phyloP scores from a whole-genome alignment of 2,888 invertebrate species.

The Phlogophora meticulosa region DNA sequence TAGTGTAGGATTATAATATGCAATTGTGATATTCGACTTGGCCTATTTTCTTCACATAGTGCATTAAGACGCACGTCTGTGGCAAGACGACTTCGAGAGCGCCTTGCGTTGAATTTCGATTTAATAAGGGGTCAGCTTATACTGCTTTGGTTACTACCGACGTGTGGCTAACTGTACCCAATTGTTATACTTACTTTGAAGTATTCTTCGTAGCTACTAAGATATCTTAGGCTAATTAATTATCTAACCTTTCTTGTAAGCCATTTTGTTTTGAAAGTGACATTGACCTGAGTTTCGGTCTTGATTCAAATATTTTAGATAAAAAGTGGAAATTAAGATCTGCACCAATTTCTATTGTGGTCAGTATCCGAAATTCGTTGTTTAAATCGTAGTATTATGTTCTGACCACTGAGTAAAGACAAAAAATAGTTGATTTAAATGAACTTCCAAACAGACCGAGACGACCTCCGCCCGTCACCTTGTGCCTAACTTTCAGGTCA shows the following conservation, averaged over 20 bases:
- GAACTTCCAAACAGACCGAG: constrained; percentile 71
- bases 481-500: constrained; percentile 64
- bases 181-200: neutral
- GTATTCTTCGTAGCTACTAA: neutral
- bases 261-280: constrained; percentile 3
- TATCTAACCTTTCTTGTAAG: neutral
- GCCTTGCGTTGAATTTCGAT: no score
- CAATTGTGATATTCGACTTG: constrained; percentile 34
- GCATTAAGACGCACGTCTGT: no score
- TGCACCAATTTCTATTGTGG: constrained; percentile 48
- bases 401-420: constrained; percentile 58
- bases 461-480: constrained; percentile 72
- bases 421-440: constrained; percentile 60
- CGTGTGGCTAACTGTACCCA: neutral
- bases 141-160: no score
- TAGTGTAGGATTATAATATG: constrained; percentile 44
- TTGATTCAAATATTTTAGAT: constrained; percentile 20
- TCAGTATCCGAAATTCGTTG: constrained; percentile 29
- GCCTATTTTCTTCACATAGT: constrained; percentile 8
- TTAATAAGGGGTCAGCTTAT: no score
- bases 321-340: constrained; percentile 22
- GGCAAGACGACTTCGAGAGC: no score
- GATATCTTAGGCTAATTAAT: neutral
- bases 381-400: constrained; percentile 47
- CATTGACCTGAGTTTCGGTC: constrained; percentile 28